Conservation (phyloP, 2,888 invertebrate genomes). For the Euzophera pinguis region DNA sequence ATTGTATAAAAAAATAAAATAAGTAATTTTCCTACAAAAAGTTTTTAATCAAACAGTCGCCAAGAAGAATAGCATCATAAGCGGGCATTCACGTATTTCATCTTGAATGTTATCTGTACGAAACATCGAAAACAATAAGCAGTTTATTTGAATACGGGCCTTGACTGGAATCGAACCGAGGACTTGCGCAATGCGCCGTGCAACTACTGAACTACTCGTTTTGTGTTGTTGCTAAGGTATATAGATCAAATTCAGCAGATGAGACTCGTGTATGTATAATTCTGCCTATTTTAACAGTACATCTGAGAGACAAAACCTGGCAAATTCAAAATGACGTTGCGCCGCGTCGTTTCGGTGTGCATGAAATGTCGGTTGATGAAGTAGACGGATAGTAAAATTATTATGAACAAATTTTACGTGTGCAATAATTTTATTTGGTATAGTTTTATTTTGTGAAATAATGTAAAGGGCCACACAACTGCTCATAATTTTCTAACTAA, state of each 20-base stretch:
- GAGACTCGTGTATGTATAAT: background rate
- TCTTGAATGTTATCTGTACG: slow-evolving; percentile 1
- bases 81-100: background rate
- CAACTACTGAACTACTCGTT: slow-evolving; percentile 42
- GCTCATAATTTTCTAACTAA: too few species aligned
- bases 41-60: background rate
- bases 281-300: background rate
- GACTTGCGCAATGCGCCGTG: slow-evolving; percentile 52
- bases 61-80: background rate
- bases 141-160: slow-evolving; percentile 50
- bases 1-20: too few species aligned
- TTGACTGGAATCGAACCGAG: slow-evolving; percentile 46
- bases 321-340: too few species aligned
- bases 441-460: too few species aligned
- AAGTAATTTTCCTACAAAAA: too few species aligned
- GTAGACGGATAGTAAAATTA: too few species aligned
- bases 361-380: too few species aligned
- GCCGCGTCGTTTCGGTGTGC: too few species aligned
- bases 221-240: slow-evolving; percentile 54
- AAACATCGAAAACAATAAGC: slow-evolving; percentile 35
- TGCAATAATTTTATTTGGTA: too few species aligned
- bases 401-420: too few species aligned
- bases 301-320: background rate
- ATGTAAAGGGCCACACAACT: too few species aligned
- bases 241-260: slow-evolving; percentile 34